Percentiles rank a stretch among this genome's conserved stretches.
phyloP scores from a whole-genome alignment of 2,888 invertebrate species.

The Lepas anatifera region DNA sequence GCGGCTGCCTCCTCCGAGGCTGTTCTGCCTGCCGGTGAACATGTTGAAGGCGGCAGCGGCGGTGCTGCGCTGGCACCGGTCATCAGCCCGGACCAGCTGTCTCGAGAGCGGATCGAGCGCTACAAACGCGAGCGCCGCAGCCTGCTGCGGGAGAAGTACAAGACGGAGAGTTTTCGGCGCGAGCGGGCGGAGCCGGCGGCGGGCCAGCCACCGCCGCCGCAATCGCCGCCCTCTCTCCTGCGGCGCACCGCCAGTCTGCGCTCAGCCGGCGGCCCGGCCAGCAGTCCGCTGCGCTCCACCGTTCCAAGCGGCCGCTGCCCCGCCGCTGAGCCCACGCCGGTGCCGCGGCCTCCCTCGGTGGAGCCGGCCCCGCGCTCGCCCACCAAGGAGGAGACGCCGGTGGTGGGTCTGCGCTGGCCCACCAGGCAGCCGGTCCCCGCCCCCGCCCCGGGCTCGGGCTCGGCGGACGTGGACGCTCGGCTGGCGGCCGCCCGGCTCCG shows the following conservation, averaged over 20 bases:
- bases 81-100: constrained; percentile 40
- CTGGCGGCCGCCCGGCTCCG: background rate
- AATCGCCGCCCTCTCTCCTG: background rate
- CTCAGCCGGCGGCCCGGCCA: background rate
- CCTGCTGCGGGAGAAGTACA: constrained; percentile 71
- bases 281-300: background rate
- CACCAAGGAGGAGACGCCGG: no score
- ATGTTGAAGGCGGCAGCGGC: background rate
- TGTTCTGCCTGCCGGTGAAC: no score
- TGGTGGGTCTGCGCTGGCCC: no score
- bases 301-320: no score
- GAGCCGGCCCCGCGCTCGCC: no score
- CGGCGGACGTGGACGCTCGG: constrained; percentile 40
- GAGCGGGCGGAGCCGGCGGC: constrained; percentile 38
- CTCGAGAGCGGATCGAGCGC: constrained; percentile 72
- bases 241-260: background rate
- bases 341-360: no score
- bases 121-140: constrained; percentile 82
- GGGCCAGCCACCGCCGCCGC: background rate
- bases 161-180: constrained; percentile 41
- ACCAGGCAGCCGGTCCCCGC: no score
- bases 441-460: constrained; percentile 28
- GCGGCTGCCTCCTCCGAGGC: constrained; percentile 12
- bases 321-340: no score
- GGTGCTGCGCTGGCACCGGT: background rate